phyloP scores from a whole-genome alignment of 2,888 invertebrate genomes.

The Mantis religiosa region DNA sequence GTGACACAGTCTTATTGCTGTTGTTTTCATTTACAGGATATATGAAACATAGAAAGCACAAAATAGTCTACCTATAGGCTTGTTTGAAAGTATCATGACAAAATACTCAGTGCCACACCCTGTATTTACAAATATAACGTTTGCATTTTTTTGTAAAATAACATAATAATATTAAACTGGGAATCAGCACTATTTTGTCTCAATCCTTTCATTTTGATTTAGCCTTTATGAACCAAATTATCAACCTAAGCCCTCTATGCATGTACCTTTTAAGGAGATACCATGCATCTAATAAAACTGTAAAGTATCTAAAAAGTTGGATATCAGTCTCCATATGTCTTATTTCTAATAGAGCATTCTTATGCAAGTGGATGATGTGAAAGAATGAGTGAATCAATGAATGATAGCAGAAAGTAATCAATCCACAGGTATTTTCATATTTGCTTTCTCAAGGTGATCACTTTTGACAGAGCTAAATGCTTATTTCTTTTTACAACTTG shows the following conservation, averaged over 20 bases:
- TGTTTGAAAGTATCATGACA: too few relatives aligned
- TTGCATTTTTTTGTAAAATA: too few relatives aligned
- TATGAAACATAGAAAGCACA: too few relatives aligned
- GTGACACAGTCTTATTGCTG: too few relatives aligned
- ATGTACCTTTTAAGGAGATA: background rate
- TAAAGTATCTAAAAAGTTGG: background rate
- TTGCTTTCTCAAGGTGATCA: background rate
- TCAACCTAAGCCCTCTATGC: background rate
- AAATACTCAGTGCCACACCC: too few relatives aligned
- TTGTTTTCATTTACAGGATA: too few relatives aligned
- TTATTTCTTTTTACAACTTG: too few relatives aligned
- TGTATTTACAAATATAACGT: too few relatives aligned
- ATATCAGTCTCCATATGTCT: background rate
- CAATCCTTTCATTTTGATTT: background rate
- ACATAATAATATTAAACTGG: too few relatives aligned
- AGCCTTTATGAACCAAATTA: background rate
- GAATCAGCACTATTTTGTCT: too few relatives aligned
- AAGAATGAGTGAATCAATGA: background rate
- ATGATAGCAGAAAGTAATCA: background rate
- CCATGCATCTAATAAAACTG: background rate
- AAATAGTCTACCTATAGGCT: too few relatives aligned
- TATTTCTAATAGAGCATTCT: background rate
- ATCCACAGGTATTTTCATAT: background rate
- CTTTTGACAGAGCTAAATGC: too few relatives aligned
- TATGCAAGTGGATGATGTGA: background rate